Percentiles rank a stretch among this genome's conserved stretches.
Conservation (phyloP, 2,888 invertebrate genomes). For the Tenthredo distinguenda region DNA sequence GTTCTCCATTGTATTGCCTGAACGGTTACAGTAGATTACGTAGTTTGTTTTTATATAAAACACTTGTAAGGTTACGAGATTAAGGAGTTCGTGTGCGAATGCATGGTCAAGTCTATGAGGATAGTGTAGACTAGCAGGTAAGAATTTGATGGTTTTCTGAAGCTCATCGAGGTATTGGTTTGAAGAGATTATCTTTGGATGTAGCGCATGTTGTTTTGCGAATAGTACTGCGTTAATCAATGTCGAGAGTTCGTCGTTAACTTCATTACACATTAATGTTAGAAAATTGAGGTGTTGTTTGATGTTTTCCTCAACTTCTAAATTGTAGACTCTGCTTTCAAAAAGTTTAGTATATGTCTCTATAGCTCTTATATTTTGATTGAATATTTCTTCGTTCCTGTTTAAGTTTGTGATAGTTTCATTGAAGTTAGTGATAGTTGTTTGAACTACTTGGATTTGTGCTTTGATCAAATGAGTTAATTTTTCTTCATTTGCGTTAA, state of each 20-base stretch:
- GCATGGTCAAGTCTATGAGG: constrained; percentile 15
- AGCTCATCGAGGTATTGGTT: constrained; percentile 2
- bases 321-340: background rate
- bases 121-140: background rate
- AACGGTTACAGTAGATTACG: too few species aligned
- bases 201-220: constrained; percentile 17
- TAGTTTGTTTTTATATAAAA: background rate
- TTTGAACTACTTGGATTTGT: constrained; percentile 58
- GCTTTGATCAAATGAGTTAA: constrained; percentile 56
- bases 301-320: constrained; percentile 11
- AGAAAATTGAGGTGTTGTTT: background rate
- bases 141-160: background rate
- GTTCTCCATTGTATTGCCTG: too few species aligned
- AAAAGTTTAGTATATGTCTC: constrained; percentile 53
- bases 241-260: constrained; percentile 3
- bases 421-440: constrained; percentile 57
- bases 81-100: constrained; percentile 18
- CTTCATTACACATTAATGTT: constrained; percentile 20
- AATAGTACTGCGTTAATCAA: background rate
- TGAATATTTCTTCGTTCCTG: constrained; percentile 58
- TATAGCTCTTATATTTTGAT: constrained; percentile 56
- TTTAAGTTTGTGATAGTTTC: constrained; percentile 49
- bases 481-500: constrained; percentile 56
- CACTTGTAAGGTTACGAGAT: constrained; percentile 16
- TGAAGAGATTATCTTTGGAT: background rate